Evolutionary conservation across 1,140 invertebrate genomes (phyloP), one percentile per base, ranked within the genome.

Genomic region (Ganaspis sp.): DNA sequence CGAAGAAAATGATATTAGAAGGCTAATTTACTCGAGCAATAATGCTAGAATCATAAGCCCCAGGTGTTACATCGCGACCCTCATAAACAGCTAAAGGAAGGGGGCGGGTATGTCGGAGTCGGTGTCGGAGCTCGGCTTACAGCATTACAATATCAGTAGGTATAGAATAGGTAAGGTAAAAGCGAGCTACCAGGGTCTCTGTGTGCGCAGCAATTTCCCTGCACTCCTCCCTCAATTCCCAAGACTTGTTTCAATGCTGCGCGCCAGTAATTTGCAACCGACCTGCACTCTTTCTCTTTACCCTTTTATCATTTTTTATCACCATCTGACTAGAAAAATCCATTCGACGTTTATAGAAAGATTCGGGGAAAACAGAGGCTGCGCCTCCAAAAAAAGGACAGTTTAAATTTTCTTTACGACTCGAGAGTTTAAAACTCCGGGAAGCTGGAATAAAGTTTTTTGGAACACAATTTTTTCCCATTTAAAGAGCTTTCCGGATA

Each of bases 21-120:
- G 23, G 58, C 58, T 64, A 64, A 64, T 64, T 64, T 64, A 64
- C 58, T 64, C 11, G 9, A 29, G 40, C 23, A 34, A 58, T 54
- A 71, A 75, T 71, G 69, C 69, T 21, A 21, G 75, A 72, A 76
- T 76, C 54, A 76, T 72, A 73, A 76, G 70, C 75, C 53, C 21
- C 53, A 76, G 75, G 75, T 76, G 75, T 73, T 76, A 34, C 70
- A 42, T 17, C 19, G 38, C 15, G 74, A 70, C n/a, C 9, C 74
- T 64, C 26, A 54, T 45, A 23, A 29, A 34, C 15, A 64, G 69
- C 12, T 19, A 38, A 17, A 8, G 64, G 69, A 34, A 69, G 23
- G 71, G n/a, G 34, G 37, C 5, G 69, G 23, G 9, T 19, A 64
- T 0, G 12, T 1, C 3, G 54, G 19, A 11, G 19, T 9, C 54